Conservation (phyloP, 1,140 invertebrate genomes). For the Drosophila melanica region DNA sequence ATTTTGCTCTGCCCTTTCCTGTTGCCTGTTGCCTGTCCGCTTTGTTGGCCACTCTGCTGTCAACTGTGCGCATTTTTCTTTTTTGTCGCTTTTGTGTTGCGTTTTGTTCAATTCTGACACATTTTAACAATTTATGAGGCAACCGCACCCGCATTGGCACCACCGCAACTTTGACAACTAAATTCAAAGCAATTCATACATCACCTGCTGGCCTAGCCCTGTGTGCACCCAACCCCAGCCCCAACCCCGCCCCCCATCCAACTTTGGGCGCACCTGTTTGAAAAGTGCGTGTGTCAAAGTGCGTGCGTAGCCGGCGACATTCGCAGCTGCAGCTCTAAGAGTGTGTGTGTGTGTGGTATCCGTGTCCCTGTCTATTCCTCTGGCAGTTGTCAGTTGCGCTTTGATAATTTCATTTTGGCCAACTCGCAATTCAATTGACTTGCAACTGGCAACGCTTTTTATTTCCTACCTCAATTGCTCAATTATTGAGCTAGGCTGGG, state of each 20-base stretch:
- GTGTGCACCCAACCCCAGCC: slow-evolving; percentile 2
- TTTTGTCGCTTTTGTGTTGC: slow-evolving; percentile 40
- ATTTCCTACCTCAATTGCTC: slow-evolving; percentile 24
- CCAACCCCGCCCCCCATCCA: slow-evolving; percentile 3
- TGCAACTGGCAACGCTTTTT: slow-evolving; percentile 9
- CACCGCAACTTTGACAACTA: slow-evolving; percentile 75
- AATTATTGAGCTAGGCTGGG: slow-evolving; percentile 14
- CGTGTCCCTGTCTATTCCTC: slow-evolving; percentile 56
- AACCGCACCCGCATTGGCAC: slow-evolving; percentile 7
- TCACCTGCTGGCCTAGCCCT: slow-evolving; percentile 47
- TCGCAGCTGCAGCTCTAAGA: slow-evolving; percentile 41
- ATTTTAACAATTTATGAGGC: slow-evolving; percentile 81
- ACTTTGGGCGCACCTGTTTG: slow-evolving; percentile 57
- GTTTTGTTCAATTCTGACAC: slow-evolving; percentile 65
- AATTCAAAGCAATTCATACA: slow-evolving; percentile 81
- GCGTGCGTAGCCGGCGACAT: slow-evolving; percentile 64
- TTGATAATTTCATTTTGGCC: slow-evolving; percentile 76
- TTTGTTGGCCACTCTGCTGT: slow-evolving; percentile 62
- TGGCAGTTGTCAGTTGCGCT: slow-evolving; percentile 72
- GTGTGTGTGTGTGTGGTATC: slow-evolving; percentile 45
- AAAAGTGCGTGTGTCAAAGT: slow-evolving; percentile 83
- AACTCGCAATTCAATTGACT: slow-evolving; percentile 58
- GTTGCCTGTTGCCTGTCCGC: slow-evolving; percentile 43
- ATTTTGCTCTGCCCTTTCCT: slow-evolving; percentile 61
- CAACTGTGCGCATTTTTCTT: slow-evolving; percentile 20